These are phyloP conservation scores for Gallinago paraguaiae DNA, from an alignment of 2,113 vertebrate genomes.

Conservation along the genomic window DNA sequence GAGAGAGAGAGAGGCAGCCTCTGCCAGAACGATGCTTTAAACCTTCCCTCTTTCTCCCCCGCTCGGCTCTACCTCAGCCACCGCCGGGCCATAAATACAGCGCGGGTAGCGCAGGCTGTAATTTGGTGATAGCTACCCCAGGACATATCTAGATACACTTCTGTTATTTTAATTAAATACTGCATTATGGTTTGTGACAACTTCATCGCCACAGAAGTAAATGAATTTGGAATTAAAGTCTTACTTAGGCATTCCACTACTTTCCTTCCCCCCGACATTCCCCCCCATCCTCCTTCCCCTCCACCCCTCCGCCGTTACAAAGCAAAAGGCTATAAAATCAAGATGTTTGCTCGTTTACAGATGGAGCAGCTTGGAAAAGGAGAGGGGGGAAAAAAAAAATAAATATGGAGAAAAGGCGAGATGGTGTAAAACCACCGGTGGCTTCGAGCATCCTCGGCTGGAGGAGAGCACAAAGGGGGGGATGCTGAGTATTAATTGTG, in stretches of 20 bases:
- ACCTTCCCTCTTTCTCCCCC: not conserved
- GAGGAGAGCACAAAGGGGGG: conserved; percentile 3
- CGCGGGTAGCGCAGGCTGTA: conserved; percentile 43
- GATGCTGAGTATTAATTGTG: conserved; percentile 50
- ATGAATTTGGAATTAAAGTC: conserved; percentile 81
- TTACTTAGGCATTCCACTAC: conserved; percentile 77
- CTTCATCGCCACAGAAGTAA: conserved; percentile 59
- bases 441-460: conserved; percentile 39
- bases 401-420: not conserved
- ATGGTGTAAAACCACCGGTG: not conserved
- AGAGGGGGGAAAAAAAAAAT: too few species aligned
- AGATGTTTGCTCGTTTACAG: conserved; percentile 77
- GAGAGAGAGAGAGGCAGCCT: not conserved
- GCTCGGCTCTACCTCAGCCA: conserved; percentile 45
- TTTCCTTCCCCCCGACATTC: conserved; percentile 27
- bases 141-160: conserved; percentile 71
- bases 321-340: conserved; percentile 75
- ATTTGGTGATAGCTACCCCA: conserved; percentile 74
- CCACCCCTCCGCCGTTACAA: conserved; percentile 65
- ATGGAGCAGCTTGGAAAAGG: conserved; percentile 54
- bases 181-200: conserved; percentile 80
- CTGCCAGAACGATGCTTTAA: conserved; percentile 25
- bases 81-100: conserved; percentile 57
- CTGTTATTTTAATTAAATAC: conserved; percentile 81
- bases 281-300: conserved; percentile 41